A percentile compares a stretch with the other conserved stretches of the same genome.
phyloP scores from a whole-genome alignment of 1,140 invertebrate species.

The Sycophila sp. region DNA sequence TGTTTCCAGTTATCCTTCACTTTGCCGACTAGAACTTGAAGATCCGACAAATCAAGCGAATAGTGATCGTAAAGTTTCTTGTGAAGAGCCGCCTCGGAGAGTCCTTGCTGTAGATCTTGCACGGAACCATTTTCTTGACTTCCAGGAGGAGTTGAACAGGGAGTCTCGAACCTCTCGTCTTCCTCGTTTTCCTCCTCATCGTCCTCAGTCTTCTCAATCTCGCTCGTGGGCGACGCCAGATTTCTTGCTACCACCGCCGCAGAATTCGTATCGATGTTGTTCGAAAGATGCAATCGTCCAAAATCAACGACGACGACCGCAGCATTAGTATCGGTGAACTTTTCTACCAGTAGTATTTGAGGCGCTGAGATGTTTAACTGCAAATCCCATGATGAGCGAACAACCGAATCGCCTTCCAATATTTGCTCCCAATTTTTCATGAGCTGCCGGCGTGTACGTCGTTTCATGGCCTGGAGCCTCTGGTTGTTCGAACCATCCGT shows the following conservation, averaged over 20 bases:
- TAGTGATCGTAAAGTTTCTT: constrained; percentile 86
- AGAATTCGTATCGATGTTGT: constrained; percentile 55
- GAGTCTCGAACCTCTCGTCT: constrained; percentile 84
- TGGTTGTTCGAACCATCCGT: constrained; percentile 59
- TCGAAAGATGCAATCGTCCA: constrained; percentile 81
- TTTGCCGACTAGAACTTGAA: constrained; percentile 89
- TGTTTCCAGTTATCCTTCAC: constrained; percentile 91
- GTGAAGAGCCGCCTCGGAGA: constrained; percentile 76
- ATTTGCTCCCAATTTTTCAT: constrained; percentile 89
- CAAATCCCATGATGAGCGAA: constrained; percentile 85
- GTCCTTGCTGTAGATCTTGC: constrained; percentile 55
- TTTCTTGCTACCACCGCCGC: constrained; percentile 38
- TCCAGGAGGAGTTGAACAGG: constrained; percentile 90
- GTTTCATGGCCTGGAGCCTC: constrained; percentile 77
- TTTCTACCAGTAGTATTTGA: constrained; percentile 88
- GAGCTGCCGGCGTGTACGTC: constrained; percentile 80
- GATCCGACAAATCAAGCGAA: constrained; percentile 82
- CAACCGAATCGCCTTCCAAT: constrained; percentile 75
- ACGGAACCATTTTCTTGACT: constrained; percentile 74
- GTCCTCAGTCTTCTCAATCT: constrained; percentile 48
- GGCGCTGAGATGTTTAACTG: constrained; percentile 92
- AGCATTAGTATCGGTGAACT: constrained; percentile 81
- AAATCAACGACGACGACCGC: constrained; percentile 87
- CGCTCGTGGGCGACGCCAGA: constrained; percentile 51
- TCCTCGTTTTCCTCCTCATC: constrained; percentile 56